These are phyloP conservation scores for Drosophila melanogaster DNA, from an alignment of 1,140 invertebrate genomes.

Conservation along the genomic window Release_6_plus_ISO1_MT NT_033779.5:7215001-7215500, in stretches of 20 bases:
- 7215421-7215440: conserved; percentile 27
- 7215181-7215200: conserved; percentile 8
- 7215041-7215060: conserved; percentile 32
- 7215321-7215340: no score
- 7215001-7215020: conserved; percentile 18
- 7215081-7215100: conserved; percentile 59
- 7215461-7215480: conserved; percentile 40
- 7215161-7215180: conserved; percentile 21
- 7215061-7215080: conserved; percentile 71
- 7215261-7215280: conserved; percentile 25
- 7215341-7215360: no score
- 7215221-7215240: conserved; percentile 38
- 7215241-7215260: conserved; percentile 29
- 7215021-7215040: conserved; percentile 15
- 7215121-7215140: conserved; percentile 33
- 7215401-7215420: no score
- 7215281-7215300: conserved; percentile 1
- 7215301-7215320: conserved; percentile 40
- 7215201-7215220: conserved; percentile 3
- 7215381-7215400: no score
- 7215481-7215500: conserved; percentile 25
- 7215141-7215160: conserved; percentile 5
- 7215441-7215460: conserved; percentile 26
- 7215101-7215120: conserved; percentile 8
- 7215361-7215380: no score